Evolutionary conservation across 2,888 invertebrate genomes (phyloP), one percentile per base, ranked within the genome.

Genomic region (Lasioglossum lativentre): DNA sequence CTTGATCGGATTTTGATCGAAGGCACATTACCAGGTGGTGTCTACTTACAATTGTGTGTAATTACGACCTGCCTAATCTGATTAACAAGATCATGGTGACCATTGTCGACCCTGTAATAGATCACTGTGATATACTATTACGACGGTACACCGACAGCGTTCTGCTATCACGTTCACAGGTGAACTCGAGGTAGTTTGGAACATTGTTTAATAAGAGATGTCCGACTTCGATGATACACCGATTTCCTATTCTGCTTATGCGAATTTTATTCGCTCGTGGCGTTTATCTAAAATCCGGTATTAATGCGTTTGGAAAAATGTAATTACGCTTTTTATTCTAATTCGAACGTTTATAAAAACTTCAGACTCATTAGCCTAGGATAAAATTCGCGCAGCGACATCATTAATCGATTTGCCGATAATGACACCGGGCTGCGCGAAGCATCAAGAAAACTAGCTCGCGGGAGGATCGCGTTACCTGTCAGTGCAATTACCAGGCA

Each of bases 21-120:
- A 38, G 34, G 78, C 68, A 40, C 40, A 78, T 86, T 86, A 86
- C 82, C 72, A 71, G 59, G 68, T 59, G 52, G 42, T 72, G 79
- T 79, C 82, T 71, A 82, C 76, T 72, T 79, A 85, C 86, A 86
- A 92, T 91, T 89, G 87, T 59, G 85, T 85, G 87, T 87, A 89
- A 92, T 91, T 90, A 84, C 86, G 27, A 86, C 56, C 83, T 40
- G 87, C 78, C 82, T 86, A 90, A 90, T 90, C 88, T 83, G 89
- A 89, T 90, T 88, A 89, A 81, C 78, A 75, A 76, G 78, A 83
- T 86, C 83, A 56, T 59, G 82, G 77, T 81, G 75, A n/a, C 77
- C 72, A 71, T 86, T 85, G 77, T 86, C 59, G 71, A 77, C 38
- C 45, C 45, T 83, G 82, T 73, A 84, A 92, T 91, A 88, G 85